Percentiles rank a stretch among this genome's conserved stretches.
Conservation (phyloP, 2,113 vertebrate genomes). For the Heterotilapia buettikoferi region DNA sequence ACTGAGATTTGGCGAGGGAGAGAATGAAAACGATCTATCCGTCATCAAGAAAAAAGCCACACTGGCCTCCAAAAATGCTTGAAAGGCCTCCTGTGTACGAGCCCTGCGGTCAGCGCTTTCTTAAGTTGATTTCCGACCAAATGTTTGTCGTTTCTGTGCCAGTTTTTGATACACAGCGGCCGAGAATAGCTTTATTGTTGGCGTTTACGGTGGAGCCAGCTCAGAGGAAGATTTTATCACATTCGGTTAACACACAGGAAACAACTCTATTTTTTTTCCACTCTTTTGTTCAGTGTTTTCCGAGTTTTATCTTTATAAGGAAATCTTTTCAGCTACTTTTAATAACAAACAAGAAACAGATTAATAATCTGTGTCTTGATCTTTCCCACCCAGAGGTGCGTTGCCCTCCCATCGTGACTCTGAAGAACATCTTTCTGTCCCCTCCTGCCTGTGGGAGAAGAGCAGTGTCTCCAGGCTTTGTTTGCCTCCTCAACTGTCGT, state of each 20-base stretch:
- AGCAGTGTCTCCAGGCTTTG: constrained; percentile 66
- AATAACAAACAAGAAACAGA: not conserved
- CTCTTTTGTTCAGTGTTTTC: not conserved
- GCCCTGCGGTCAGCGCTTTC: constrained; percentile 1
- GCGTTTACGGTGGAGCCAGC: not conserved
- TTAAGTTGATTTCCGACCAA: not conserved
- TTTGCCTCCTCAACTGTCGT: constrained; percentile 81
- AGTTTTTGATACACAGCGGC: not conserved
- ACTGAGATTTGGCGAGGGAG: not conserved
- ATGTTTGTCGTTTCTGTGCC: constrained; percentile 13
- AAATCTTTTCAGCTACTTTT: not conserved
- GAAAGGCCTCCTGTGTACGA: not conserved
- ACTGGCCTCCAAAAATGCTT: not conserved
- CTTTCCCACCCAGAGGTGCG: constrained; percentile 74
- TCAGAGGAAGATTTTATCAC: constrained; percentile 25
- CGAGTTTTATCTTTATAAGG: not conserved
- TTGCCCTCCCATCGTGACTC: constrained; percentile 75
- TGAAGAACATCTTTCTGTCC: constrained; percentile 73
- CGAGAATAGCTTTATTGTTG: constrained; percentile 18
- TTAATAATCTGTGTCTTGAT: not conserved
- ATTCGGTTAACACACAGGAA: not conserved
- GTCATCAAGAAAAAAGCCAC: constrained; percentile 4
- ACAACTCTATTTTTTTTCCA: not conserved
- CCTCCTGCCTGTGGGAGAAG: constrained; percentile 81
- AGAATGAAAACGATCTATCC: not conserved